Base-by-base conservation (phyloP, 2,113 vertebrate genomes). In the Saguinus midas region DNA sequence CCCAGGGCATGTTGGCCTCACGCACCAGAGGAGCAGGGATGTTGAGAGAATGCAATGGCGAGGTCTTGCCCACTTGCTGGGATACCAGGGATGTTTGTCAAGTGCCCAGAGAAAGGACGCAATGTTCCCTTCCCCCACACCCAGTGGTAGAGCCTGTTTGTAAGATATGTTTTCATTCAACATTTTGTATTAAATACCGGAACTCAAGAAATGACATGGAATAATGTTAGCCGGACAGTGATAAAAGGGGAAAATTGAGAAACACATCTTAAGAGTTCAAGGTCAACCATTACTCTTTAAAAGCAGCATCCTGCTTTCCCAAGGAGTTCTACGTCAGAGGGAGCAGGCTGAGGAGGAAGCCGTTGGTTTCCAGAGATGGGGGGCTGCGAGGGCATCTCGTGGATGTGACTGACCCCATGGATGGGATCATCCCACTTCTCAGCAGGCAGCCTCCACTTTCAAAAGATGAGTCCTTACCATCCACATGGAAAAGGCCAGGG, bases 301-400 rank as follows among this genome's bases (percentile, higher is more conserved):
- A 72, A 86, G 86, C 87, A 80, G 83, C 87, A 84, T 95, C 97
- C 96, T 95, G 96, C 93, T 97, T 97, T 95, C 92, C 83, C 95
- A 64, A 83, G 66, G 66, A 93, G 55, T 58, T 45, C 79, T 8
- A 3, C 1, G 18, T 82, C n/a, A 25, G 61, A 57, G 86, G 80
- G 82, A 43, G 40, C 0, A 0, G 81, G 25, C 25, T 3, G 25
- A n/a, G 84, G 66, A 75, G 86, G 61, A 89, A 88, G 79, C 29
- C 32, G 29, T 23, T n/a, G 27, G 40, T 6, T 37, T 70, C 52
- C 57, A 3, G 91, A 21, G 57, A 9, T 11, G n/a, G 35, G 4
- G 23, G 66, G 83, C 27, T 64, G 61, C 1, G 11, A 32, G 25
- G 27, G 57, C 3, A 1, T 13, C 9, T 32, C 16, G 27, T 18